Evolutionary conservation across 2,797 vertebrate species (phyloP).

Genomic region (Yasuhikotakia modesta): DNA sequence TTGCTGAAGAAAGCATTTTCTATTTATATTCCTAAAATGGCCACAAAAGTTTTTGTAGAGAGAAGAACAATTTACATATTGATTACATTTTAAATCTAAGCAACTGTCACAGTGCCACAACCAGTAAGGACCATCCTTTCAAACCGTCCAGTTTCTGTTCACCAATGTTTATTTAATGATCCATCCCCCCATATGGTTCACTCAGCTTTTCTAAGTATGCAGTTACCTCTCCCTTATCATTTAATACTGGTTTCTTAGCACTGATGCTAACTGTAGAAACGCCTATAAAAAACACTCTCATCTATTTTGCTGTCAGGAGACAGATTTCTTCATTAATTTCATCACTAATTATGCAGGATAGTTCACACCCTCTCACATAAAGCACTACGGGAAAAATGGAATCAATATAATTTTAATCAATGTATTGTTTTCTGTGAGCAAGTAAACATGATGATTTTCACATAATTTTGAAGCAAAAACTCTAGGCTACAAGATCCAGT

Average conservation of each 20-base stretch:
- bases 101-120: constrained; percentile 33
- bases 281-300: background rate
- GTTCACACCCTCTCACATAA: too few relatives aligned
- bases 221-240: constrained; percentile 6
- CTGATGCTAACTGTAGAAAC: background rate
- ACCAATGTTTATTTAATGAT: constrained; percentile 17
- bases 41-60: constrained; percentile 10
- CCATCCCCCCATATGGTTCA: constrained; percentile 32
- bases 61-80: constrained; percentile 62
- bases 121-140: background rate
- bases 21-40: constrained; percentile 27
- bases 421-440: too few relatives aligned
- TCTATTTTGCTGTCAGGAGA: constrained; percentile 2
- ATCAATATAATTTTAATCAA: too few relatives aligned
- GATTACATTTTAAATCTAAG: constrained; percentile 39
- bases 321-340: background rate
- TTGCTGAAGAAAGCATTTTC: background rate
- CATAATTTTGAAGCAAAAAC: too few relatives aligned
- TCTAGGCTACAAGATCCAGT: too few relatives aligned
- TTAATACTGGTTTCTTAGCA: constrained; percentile 4
- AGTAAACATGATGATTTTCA: too few relatives aligned
- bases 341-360: too few relatives aligned
- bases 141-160: constrained; percentile 1
- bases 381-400: too few relatives aligned
- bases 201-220: constrained; percentile 35